phyloP scores from a whole-genome alignment of 2,113 vertebrate species.

The Stegostoma tigrinum region DNA sequence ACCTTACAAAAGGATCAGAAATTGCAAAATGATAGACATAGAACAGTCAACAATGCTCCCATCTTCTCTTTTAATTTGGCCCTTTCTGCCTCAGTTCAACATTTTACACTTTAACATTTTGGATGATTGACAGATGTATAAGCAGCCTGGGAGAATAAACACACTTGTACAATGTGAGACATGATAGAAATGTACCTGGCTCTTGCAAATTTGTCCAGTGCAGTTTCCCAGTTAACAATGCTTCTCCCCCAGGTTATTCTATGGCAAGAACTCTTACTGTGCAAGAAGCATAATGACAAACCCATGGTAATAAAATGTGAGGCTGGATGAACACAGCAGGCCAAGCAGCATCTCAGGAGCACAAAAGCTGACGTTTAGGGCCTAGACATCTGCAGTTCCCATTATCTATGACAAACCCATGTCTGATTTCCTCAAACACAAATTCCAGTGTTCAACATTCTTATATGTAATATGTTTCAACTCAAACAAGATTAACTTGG shows the following conservation, averaged over 20 bases:
- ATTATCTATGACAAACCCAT: neutral
- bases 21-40: neutral
- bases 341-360: too few species aligned
- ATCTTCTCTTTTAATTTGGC: neutral
- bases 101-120: neutral
- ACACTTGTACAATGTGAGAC: neutral
- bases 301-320: too few species aligned
- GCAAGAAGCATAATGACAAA: neutral
- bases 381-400: too few species aligned
- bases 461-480: neutral
- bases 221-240: neutral
- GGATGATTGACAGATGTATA: neutral
- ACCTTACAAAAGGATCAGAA: neutral
- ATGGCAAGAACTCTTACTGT: slow-evolving; percentile 14
- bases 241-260: neutral
- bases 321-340: too few species aligned
- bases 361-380: too few species aligned
- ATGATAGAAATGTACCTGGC: slow-evolving; percentile 17
- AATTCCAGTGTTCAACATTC: neutral
- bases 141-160: neutral
- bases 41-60: neutral
- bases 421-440: neutral
- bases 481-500: neutral
- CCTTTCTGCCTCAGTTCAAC: neutral
- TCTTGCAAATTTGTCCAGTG: neutral